A percentile compares a stretch with the other conserved stretches of the same genome.
Conservation (phyloP, 2,888 invertebrate species). For the Drosophila pegasa region DNA sequence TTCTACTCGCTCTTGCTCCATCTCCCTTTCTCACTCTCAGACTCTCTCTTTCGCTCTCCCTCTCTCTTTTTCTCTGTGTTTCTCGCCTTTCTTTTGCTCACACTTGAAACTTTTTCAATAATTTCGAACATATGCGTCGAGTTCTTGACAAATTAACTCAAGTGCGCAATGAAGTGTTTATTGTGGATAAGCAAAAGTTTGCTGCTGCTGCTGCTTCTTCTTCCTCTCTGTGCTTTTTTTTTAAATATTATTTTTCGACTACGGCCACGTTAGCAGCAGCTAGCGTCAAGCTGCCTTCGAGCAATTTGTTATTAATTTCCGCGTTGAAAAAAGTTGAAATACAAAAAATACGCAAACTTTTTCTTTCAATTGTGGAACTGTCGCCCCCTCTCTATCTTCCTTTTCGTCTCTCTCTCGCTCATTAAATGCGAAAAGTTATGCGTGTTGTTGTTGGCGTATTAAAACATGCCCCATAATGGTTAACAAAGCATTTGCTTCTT, state of each 20-base stretch:
- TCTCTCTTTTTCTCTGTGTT: not conserved
- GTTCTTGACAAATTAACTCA: constrained; percentile 80
- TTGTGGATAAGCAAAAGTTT: constrained; percentile 68
- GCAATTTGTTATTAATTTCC: constrained; percentile 82
- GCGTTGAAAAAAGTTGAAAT: constrained; percentile 62
- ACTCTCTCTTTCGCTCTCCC: not conserved
- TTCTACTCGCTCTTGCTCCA: not conserved
- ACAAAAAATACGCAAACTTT: constrained; percentile 46
- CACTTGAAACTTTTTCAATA: constrained; percentile 75
- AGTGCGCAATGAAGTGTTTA: constrained; percentile 81
- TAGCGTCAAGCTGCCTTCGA: constrained; percentile 65
- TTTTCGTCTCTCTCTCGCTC: constrained; percentile 15
- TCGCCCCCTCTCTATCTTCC: constrained; percentile 4
- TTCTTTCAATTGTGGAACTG: constrained; percentile 32
- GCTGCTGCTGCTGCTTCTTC: not conserved
- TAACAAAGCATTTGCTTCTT: constrained; percentile 75
- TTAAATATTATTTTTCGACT: constrained; percentile 7
- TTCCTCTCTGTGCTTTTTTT: not conserved
- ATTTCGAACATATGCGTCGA: constrained; percentile 64
- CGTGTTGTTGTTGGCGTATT: constrained; percentile 63
- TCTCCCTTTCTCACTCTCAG: not conserved
- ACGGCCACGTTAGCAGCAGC: constrained; percentile 19
- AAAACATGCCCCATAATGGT: constrained; percentile 78
- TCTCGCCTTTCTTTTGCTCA: not conserved
- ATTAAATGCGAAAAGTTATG: constrained; percentile 78